phyloP scores from a whole-genome alignment of 2,113 vertebrate species.

The Plotosus lineatus region DNA sequence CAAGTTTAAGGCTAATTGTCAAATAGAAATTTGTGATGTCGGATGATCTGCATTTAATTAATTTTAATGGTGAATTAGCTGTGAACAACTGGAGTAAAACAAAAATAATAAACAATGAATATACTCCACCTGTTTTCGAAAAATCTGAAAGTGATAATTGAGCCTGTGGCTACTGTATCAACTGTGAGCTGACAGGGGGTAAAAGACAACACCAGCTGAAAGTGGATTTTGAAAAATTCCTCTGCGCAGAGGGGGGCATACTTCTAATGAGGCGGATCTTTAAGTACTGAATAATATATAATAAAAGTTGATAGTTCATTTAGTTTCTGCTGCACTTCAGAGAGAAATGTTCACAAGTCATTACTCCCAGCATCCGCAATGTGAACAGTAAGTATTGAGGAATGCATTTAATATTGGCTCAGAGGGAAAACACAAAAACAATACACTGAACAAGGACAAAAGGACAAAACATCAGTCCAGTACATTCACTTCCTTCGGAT shows the following conservation, averaged over 20 bases:
- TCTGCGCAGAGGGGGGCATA: constrained; percentile 87
- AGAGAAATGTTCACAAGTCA: constrained; percentile 93
- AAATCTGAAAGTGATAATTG: constrained; percentile 35
- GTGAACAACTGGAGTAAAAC: not conserved
- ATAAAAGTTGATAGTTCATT: constrained; percentile 99
- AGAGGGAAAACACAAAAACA: constrained; percentile 43
- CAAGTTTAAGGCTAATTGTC: too few species aligned
- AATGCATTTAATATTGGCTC: constrained; percentile 58
- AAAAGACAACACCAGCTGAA: constrained; percentile 92
- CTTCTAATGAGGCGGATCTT: constrained; percentile 99
- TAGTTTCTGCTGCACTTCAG: constrained; percentile 95
- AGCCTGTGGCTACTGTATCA: constrained; percentile 85
- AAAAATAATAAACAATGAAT: constrained; percentile 16
- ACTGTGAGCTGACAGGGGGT: constrained; percentile 85
- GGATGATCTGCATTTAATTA: not conserved
- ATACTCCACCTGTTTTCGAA: constrained; percentile 34
- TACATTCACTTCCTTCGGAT: not conserved
- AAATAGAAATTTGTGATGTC: not conserved
- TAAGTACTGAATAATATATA: constrained; percentile 99
- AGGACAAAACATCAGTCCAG: not conserved
- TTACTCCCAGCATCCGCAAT: constrained; percentile 92
- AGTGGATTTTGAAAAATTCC: constrained; percentile 82
- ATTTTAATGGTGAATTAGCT: not conserved
- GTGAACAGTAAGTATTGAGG: constrained; percentile 88
- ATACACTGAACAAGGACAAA: constrained; percentile 28